Evolutionary conservation across 1,140 invertebrate species (phyloP).

Genomic region (Zeugodacus cucurbitae): DNA sequence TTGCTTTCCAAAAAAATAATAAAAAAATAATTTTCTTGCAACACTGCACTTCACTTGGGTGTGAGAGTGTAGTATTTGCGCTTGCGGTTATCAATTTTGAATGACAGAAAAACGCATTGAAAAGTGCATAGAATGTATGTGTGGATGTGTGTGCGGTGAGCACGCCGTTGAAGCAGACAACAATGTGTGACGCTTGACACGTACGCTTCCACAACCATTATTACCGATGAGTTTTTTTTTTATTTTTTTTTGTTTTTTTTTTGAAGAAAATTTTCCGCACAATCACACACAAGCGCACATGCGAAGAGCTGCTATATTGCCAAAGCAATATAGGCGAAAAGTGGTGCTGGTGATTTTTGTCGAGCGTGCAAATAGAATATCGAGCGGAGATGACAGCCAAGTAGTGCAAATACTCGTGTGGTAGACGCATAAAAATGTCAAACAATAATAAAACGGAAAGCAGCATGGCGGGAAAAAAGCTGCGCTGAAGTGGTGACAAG

Average conservation of each 20-base stretch:
- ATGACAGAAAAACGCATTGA: constrained; percentile 35
- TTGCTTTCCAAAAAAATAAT: background rate
- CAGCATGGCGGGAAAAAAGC: background rate
- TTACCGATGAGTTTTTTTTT: background rate
- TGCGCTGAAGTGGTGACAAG: no score
- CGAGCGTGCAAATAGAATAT: constrained; percentile 20
- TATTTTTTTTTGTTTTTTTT: background rate
- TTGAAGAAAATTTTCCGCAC: background rate
- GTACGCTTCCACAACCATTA: background rate
- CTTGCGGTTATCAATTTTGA: constrained; percentile 34
- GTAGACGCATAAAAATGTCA: constrained; percentile 27
- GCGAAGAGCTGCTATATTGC: background rate
- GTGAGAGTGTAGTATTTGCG: background rate
- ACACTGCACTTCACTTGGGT: background rate
- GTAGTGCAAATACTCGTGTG: constrained; percentile 7
- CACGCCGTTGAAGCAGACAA: background rate
- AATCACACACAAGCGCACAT: background rate
- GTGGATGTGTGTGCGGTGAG: background rate
- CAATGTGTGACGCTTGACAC: constrained; percentile 24
- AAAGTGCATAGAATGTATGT: background rate
- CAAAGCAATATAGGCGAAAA: background rate
- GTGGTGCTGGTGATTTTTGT: background rate
- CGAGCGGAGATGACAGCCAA: background rate
- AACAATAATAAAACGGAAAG: constrained; percentile 35
- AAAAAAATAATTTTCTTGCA: background rate